phyloP scores from a whole-genome alignment of 2,888 invertebrate genomes.

The Nebria brevicollis region DNA sequence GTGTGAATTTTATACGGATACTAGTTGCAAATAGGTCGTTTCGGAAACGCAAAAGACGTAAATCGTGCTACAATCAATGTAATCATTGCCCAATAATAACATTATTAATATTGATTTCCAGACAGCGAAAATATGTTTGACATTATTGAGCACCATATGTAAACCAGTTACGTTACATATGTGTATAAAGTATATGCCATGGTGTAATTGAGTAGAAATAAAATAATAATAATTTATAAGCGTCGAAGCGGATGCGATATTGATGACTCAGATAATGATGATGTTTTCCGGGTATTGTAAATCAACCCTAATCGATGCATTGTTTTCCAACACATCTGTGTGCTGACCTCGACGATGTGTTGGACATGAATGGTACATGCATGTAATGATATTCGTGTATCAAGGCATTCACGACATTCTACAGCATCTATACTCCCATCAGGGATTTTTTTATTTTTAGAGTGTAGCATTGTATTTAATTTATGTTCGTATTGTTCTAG shows the following conservation, averaged over 20 bases:
- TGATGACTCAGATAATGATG: background rate
- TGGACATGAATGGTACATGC: background rate
- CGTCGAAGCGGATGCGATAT: background rate
- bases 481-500: background rate
- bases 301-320: background rate
- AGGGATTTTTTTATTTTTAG: background rate
- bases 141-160: too few relatives aligned
- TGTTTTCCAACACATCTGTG: background rate
- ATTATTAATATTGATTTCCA: background rate
- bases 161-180: too few relatives aligned
- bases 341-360: background rate
- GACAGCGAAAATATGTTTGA: too few relatives aligned
- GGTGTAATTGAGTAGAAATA: too few relatives aligned
- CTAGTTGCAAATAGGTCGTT: background rate
- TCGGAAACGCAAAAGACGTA: background rate
- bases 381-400: background rate
- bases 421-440: background rate
- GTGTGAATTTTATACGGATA: background rate
- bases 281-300: background rate
- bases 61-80: background rate
- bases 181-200: too few relatives aligned
- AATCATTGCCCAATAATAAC: background rate
- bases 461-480: constrained; percentile 1
- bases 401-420: background rate
- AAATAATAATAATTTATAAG: background rate